A percentile compares a stretch with the other conserved stretches of the same genome.
These are phyloP conservation scores for Platyrinchus mystaceus DNA, from an alignment of 2,797 vertebrate species.

Conservation along the genomic window DNA sequence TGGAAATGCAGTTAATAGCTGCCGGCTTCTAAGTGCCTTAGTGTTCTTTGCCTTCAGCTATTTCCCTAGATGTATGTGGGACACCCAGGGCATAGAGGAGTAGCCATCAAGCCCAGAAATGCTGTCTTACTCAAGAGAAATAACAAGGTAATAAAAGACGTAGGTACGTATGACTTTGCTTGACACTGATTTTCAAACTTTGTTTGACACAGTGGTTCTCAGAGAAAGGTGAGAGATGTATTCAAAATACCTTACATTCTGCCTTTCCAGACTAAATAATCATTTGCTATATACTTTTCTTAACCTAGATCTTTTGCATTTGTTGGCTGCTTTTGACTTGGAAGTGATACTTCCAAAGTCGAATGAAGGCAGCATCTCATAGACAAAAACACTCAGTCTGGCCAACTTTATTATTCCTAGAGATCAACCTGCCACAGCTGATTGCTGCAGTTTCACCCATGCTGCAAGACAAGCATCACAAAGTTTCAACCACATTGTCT, in stretches of 20 bases:
- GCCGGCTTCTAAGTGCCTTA: neutral
- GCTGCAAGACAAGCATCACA: neutral
- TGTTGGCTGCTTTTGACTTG: neutral
- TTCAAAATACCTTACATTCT: neutral
- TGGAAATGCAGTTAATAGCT: neutral
- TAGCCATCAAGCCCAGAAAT: neutral
- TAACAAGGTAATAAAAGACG: neutral
- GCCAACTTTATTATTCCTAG: neutral
- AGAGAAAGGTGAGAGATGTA: neutral
- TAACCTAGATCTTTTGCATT: neutral
- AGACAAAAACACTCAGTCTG: neutral
- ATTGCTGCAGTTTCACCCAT: neutral
- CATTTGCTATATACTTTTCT: neutral
- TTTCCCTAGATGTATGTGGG: neutral
- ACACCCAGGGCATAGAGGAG: neutral
- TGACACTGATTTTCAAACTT: neutral
- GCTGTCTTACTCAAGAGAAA: neutral
- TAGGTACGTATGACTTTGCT: neutral
- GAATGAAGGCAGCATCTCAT: neutral
- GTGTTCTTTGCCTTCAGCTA: neutral
- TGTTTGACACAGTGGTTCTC: fast-evolving
- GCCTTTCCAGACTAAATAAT: neutral
- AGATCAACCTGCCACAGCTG: neutral
- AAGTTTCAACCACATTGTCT: neutral
- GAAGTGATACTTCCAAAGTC: neutral